phyloP scores from a whole-genome alignment of 2,797 vertebrate genomes.

The Erpetoichthys calabaricus region DNA sequence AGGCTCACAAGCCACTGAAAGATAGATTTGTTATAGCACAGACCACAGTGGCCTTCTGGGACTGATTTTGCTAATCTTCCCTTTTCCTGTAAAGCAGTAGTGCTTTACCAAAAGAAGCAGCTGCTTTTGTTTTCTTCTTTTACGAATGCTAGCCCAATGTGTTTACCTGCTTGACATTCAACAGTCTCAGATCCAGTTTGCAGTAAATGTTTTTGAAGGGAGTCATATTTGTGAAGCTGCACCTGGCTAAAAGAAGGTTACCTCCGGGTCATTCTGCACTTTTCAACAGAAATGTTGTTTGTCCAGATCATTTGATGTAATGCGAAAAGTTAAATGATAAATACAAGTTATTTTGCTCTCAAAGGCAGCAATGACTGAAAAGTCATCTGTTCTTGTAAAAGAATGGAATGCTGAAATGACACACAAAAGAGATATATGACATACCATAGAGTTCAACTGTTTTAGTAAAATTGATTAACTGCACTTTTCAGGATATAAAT shows the following conservation, averaged over 20 bases:
- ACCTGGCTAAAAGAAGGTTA: conserved; percentile 29
- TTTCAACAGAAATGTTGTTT: conserved; percentile 17
- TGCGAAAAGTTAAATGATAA: not conserved
- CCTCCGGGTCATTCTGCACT: conserved; percentile 17
- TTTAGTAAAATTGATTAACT: too few relatives aligned
- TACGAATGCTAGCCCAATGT: not conserved
- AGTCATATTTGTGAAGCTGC: not conserved
- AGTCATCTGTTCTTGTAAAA: too few relatives aligned
- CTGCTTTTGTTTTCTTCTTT: not conserved
- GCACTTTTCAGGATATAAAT: too few relatives aligned
- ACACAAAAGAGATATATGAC: too few relatives aligned
- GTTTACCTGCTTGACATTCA: not conserved
- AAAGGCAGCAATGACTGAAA: not conserved
- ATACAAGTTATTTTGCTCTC: not conserved
- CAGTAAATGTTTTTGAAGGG: conserved; percentile 3
- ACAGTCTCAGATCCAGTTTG: not conserved
- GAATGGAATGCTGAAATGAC: too few relatives aligned
- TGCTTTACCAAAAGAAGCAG: too few relatives aligned
- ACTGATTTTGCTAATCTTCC: too few relatives aligned
- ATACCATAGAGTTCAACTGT: too few relatives aligned
- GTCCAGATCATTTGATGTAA: conserved; percentile 2
- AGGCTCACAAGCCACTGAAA: too few relatives aligned
- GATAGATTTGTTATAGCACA: too few relatives aligned
- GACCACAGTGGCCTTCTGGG: too few relatives aligned
- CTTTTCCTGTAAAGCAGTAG: too few relatives aligned